Percentiles rank a stretch among this genome's conserved stretches.
These are phyloP conservation scores for Oryzaephilus surinamensis DNA, from an alignment of 1,140 invertebrate genomes.

Conservation along the genomic window DNA sequence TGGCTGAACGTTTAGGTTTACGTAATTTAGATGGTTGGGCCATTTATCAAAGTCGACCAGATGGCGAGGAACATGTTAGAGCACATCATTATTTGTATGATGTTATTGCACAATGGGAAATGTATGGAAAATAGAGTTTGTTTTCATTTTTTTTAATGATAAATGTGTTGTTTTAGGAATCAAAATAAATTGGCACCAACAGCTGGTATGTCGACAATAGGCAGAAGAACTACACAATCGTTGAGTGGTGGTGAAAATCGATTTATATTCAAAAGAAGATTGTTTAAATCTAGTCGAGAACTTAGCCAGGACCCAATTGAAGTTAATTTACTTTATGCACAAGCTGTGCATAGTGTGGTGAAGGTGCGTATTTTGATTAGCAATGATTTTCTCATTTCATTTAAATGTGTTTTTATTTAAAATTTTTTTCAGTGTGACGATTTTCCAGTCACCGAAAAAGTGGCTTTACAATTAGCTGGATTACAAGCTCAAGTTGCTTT, in stretches of 20 bases:
- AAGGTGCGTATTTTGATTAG: constrained; percentile 71
- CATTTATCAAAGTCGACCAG: constrained; percentile 75
- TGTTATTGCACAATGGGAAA: constrained; percentile 87
- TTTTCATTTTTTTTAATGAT: constrained; percentile 6
- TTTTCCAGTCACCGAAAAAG: constrained; percentile 89
- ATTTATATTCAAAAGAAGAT: constrained; percentile 83
- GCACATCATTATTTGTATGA: constrained; percentile 90
- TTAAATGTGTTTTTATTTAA: too few relatives aligned
- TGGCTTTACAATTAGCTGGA: constrained; percentile 85
- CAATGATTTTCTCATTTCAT: too few relatives aligned
- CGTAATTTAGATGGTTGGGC: constrained; percentile 84
- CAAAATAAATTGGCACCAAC: constrained; percentile 50
- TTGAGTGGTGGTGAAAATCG: constrained; percentile 78
- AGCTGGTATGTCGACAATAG: constrained; percentile 45
- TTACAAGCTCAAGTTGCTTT: constrained; percentile 87
- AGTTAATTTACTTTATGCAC: constrained; percentile 88
- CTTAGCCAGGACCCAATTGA: constrained; percentile 94
- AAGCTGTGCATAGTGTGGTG: constrained; percentile 89
- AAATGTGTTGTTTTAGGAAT: constrained; percentile 39
- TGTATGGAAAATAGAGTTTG: constrained; percentile 59
- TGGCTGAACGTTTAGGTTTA: constrained; percentile 82
- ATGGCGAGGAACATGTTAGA: constrained; percentile 84
- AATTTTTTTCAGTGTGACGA: constrained; percentile 71
- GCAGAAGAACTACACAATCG: constrained; percentile 42
- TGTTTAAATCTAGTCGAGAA: constrained; percentile 80